phyloP scores from a whole-genome alignment of 1,140 invertebrate genomes.

The Vanessa tameamea region DNA sequence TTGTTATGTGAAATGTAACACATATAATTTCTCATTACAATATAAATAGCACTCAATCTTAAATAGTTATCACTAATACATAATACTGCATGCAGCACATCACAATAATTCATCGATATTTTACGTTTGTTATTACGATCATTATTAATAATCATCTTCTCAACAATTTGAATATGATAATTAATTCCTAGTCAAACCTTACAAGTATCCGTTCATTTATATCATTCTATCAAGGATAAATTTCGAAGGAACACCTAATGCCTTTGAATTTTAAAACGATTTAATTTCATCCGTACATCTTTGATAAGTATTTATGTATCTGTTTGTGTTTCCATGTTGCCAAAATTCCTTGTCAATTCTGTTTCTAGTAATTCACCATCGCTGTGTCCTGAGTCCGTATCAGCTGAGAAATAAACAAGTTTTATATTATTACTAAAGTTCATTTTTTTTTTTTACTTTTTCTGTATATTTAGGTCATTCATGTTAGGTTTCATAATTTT shows the following conservation, averaged over 20 bases:
- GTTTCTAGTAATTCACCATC: slow-evolving; percentile 64
- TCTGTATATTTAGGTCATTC: no score
- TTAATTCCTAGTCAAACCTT: no score
- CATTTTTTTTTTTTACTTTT: neutral
- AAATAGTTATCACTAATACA: slow-evolving; percentile 37
- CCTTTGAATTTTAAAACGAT: no score
- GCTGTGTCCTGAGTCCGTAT: slow-evolving; percentile 60
- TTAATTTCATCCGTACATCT: neutral
- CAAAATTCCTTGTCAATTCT: slow-evolving; percentile 50
- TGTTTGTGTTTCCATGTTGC: slow-evolving; percentile 64
- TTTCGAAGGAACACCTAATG: no score
- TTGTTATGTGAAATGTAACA: no score
- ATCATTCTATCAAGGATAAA: no score
- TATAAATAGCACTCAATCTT: slow-evolving; percentile 28
- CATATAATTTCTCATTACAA: neutral
- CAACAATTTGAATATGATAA: no score
- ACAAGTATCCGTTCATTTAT: no score
- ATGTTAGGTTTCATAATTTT: no score
- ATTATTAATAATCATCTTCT: no score
- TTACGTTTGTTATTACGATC: neutral
- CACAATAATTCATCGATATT: slow-evolving; percentile 10
- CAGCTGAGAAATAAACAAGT: slow-evolving; percentile 52
- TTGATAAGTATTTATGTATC: slow-evolving; percentile 40
- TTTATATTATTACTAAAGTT: neutral
- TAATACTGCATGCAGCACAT: slow-evolving; percentile 61